These are phyloP conservation scores for Pyrocoelia pectoralis DNA, from an alignment of 2,888 invertebrate genomes.

Conservation along the genomic window DNA sequence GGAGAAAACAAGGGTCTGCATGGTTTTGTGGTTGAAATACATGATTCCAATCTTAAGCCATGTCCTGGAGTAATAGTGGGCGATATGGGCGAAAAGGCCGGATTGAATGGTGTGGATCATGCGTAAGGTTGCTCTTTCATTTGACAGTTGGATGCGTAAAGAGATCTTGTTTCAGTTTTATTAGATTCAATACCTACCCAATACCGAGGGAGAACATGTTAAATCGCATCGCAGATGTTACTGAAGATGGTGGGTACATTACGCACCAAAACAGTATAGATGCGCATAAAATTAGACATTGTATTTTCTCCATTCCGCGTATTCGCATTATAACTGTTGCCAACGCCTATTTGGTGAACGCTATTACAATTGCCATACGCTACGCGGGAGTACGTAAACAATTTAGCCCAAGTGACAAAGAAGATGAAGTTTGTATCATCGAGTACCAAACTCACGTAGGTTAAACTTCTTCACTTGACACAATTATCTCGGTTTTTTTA, in stretches of 20 bases:
- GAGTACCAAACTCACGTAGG: slow-evolving; percentile 88
- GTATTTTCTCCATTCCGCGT: slow-evolving; percentile 52
- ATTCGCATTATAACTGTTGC: slow-evolving; percentile 71
- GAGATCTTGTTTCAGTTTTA: not conserved
- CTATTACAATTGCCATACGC: slow-evolving; percentile 82
- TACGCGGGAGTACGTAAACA: slow-evolving; percentile 88
- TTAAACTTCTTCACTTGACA: too few species aligned
- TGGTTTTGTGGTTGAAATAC: slow-evolving; percentile 86
- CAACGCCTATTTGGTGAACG: slow-evolving; percentile 71
- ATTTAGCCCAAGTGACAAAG: slow-evolving; percentile 73
- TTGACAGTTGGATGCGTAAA: not conserved
- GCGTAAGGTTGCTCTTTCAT: slow-evolving; percentile 66
- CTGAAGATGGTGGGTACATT: not conserved
- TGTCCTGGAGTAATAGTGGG: slow-evolving; percentile 85
- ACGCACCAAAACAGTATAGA: not conserved
- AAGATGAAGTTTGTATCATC: slow-evolving; percentile 81
- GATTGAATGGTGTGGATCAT: slow-evolving; percentile 92
- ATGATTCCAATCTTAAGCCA: slow-evolving; percentile 72
- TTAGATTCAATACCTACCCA: not conserved
- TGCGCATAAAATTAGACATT: not conserved
- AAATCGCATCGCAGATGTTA: not conserved
- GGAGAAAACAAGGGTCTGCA: slow-evolving; percentile 84
- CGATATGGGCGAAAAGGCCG: slow-evolving; percentile 92
- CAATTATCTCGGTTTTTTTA: too few species aligned
- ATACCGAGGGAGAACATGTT: not conserved